Evolutionary conservation across 1,140 invertebrate species (phyloP).

Genomic region (Rhopalosiphum maidis): DNA sequence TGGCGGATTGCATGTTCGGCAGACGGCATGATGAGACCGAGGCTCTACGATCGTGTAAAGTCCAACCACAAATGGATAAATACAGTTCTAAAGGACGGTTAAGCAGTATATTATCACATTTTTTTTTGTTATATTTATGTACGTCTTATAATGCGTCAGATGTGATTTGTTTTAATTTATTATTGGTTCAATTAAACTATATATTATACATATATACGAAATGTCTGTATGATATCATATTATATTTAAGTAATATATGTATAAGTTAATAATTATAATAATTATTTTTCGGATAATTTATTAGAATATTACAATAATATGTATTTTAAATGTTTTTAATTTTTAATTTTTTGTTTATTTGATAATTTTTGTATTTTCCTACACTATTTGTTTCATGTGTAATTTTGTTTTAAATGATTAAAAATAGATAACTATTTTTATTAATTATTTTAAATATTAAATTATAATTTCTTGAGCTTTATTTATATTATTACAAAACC

Average conservation of each 20-base stretch:
- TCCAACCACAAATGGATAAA: conserved; percentile 83
- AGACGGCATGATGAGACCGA: conserved; percentile 74
- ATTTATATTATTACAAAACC: background rate
- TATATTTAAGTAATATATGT: background rate
- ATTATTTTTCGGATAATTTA: background rate
- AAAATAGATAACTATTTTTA: background rate
- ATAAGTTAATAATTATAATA: background rate
- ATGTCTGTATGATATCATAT: background rate
- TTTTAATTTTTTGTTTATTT: background rate
- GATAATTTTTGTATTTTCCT: background rate
- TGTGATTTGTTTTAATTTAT: conserved; percentile 32
- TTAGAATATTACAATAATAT: background rate
- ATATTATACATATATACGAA: background rate
- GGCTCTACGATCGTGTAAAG: conserved; percentile 81
- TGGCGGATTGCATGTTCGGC: conserved; percentile 82
- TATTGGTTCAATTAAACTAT: background rate
- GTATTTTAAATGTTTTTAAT: background rate
- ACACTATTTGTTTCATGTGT: background rate
- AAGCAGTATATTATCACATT: background rate
- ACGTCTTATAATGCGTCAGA: background rate
- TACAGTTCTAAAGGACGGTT: conserved; percentile 58
- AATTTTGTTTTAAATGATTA: background rate
- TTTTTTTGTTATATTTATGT: background rate
- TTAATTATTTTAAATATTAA: background rate
- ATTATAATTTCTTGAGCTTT: background rate